A percentile compares a stretch with the other conserved stretches of the same genome.
Evolutionary conservation across 2,113 vertebrate genomes (phyloP).

Genomic region (Lampris megalopsis): DNA sequence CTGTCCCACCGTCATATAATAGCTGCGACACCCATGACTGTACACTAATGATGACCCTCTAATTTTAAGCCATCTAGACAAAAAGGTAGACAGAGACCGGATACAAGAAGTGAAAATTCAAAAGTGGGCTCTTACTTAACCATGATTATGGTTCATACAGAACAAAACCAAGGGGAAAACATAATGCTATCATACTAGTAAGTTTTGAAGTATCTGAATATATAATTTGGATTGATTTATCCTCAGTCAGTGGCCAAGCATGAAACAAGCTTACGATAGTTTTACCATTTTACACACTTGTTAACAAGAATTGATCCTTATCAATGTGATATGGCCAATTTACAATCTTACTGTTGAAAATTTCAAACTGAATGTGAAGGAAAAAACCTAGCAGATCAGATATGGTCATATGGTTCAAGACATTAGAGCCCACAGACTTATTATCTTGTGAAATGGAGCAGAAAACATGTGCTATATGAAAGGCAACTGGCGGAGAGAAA

Average conservation of each 20-base stretch:
- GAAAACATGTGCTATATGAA: slow-evolving; percentile 43
- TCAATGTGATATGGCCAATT: background rate
- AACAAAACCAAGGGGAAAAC: background rate
- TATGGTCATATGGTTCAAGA: slow-evolving; percentile 45
- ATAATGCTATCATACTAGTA: background rate
- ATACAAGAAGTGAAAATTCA: too few relatives aligned
- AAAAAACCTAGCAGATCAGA: slow-evolving; percentile 27
- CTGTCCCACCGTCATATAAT: too few relatives aligned
- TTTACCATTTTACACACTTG: background rate
- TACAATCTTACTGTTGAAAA: slow-evolving; percentile 16
- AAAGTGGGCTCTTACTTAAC: background rate
- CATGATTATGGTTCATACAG: background rate
- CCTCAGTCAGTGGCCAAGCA: background rate
- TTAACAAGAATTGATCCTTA: background rate
- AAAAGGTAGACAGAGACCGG: too few relatives aligned
- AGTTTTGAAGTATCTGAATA: too few relatives aligned
- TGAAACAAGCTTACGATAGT: background rate
- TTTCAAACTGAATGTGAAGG: slow-evolving; percentile 27
- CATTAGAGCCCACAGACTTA: slow-evolving; percentile 51
- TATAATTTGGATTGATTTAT: background rate
- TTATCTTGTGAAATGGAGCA: slow-evolving; percentile 69
- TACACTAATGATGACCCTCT: too few relatives aligned
- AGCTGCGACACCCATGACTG: too few relatives aligned
- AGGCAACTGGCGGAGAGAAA: slow-evolving; percentile 47
- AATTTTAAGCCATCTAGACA: too few relatives aligned